Evolutionary conservation across 1,140 invertebrate species (phyloP).

Genomic region (Stenopsyche tienmushanensis): DNA sequence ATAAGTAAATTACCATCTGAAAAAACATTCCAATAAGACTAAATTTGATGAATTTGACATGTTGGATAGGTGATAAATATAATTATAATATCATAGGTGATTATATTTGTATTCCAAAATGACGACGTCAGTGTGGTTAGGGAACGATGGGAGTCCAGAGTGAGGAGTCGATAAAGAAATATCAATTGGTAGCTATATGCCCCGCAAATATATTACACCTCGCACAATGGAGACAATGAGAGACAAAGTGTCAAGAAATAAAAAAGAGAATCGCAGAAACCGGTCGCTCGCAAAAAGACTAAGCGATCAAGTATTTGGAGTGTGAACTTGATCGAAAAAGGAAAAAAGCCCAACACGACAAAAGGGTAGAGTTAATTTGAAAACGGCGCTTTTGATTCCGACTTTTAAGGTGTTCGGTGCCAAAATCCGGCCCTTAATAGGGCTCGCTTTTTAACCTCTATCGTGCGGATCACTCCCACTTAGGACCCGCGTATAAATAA

Average conservation of each 20-base stretch:
- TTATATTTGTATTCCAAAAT: too few species aligned
- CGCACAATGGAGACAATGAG: constrained; percentile 35
- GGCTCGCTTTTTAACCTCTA: background rate
- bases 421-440: too few species aligned
- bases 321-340: constrained; percentile 16
- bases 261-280: constrained; percentile 12
- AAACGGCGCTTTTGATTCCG: background rate
- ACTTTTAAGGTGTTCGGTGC: too few species aligned
- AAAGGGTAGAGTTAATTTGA: too few species aligned
- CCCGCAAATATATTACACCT: constrained; percentile 32
- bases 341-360: background rate
- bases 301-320: constrained; percentile 17
- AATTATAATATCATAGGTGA: too few species aligned
- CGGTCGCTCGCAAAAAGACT: constrained; percentile 18
- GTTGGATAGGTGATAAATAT: too few species aligned
- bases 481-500: too few species aligned
- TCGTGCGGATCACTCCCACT: background rate
- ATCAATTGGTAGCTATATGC: constrained; percentile 30
- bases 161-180: constrained; percentile 30
- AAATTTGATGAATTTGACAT: too few species aligned
- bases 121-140: too few species aligned
- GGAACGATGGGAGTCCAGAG: too few species aligned
- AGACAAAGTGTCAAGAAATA: constrained; percentile 37
- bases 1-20: too few species aligned
- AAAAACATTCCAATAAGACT: too few species aligned